Percentiles rank a stretch among this genome's conserved stretches.
Conservation (phyloP, 2,797 vertebrate genomes). For the Halcyon chelicuti region DNA sequence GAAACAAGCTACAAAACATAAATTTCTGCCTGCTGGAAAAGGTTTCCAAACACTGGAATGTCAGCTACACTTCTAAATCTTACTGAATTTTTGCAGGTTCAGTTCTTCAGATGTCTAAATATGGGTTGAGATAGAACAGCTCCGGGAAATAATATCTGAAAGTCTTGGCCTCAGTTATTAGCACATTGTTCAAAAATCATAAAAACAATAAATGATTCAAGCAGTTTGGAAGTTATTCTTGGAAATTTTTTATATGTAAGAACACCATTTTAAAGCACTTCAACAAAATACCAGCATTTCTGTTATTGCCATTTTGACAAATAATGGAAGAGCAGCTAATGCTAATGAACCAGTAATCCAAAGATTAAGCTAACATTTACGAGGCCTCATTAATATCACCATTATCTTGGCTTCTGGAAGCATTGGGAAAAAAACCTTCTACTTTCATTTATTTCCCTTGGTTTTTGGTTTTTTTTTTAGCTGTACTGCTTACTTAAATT, state of each 20-base stretch:
- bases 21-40: not conserved
- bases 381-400: not conserved
- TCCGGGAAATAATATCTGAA: not conserved
- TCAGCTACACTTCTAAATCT: not conserved
- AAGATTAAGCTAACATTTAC: constrained; percentile 2
- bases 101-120: constrained; percentile 12
- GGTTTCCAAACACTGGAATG: not conserved
- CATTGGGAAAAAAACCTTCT: not conserved
- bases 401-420: not conserved
- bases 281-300: not conserved
- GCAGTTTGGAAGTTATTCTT: constrained; percentile 24
- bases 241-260: not conserved
- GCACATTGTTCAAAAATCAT: constrained; percentile 32
- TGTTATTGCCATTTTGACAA: not conserved
- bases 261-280: not conserved
- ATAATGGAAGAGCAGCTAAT: not conserved
- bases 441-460: not conserved
- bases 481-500: not conserved
- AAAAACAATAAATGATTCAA: constrained; percentile 48
- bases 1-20: not conserved
- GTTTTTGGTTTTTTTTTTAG: not conserved
- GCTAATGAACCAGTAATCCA: not conserved
- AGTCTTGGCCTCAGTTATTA: constrained; percentile 35
- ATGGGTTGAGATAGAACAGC: not conserved
- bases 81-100: constrained; percentile 11